Evolutionary conservation across 1,140 invertebrate genomes (phyloP).

Genomic region (Scaptomyza pallida): DNA sequence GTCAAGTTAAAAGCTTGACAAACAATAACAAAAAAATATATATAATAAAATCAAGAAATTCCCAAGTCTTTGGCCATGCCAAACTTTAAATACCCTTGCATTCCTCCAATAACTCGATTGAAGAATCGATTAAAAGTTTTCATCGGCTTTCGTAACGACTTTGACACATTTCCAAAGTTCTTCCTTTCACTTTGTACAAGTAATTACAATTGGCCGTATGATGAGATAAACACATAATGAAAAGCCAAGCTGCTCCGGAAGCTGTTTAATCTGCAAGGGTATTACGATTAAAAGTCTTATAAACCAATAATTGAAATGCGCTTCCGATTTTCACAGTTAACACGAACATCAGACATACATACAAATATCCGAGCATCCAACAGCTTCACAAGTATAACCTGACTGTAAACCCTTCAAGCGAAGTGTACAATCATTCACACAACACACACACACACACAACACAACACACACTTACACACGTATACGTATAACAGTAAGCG

Average conservation of each 20-base stretch:
- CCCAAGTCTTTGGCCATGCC: constrained; percentile 6
- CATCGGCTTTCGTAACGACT: too few relatives aligned
- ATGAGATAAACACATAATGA: too few relatives aligned
- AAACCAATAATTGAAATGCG: constrained; percentile 39
- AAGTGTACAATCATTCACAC: constrained; percentile 33
- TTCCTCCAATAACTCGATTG: not conserved
- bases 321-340: constrained; percentile 17
- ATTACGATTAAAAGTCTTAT: not conserved
- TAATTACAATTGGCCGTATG: too few relatives aligned
- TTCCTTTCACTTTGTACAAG: too few relatives aligned
- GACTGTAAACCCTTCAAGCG: constrained; percentile 25
- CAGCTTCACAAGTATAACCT: too few relatives aligned
- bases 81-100: constrained; percentile 17
- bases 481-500: constrained; percentile 33
- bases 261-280: not conserved
- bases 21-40: constrained; percentile 16
- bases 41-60: not conserved
- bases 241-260: too few relatives aligned
- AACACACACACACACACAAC: constrained; percentile 6
- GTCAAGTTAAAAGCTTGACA: constrained; percentile 46
- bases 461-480: constrained; percentile 23
- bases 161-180: too few relatives aligned
- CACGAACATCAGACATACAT: constrained; percentile 48
- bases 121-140: not conserved
- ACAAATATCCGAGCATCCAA: not conserved